Conservation (phyloP, 2,113 vertebrate genomes). For the Tragelaphus imberbis region DNA sequence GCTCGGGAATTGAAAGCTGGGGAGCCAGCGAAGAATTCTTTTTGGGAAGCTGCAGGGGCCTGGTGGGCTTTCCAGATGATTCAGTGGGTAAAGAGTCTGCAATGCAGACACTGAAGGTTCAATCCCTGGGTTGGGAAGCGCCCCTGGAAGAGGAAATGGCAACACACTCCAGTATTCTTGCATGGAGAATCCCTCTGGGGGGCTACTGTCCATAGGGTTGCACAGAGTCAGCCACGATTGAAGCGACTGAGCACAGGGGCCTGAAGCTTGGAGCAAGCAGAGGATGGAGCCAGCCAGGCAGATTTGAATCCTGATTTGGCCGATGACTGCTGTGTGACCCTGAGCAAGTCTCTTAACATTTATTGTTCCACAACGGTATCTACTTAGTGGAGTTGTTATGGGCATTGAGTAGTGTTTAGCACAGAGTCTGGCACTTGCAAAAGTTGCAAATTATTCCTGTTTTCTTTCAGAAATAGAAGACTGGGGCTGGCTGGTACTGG, state of each 20-base stretch:
- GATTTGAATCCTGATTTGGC: not conserved
- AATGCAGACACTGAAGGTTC: not conserved
- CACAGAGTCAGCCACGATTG: not conserved
- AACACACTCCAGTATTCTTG: not conserved
- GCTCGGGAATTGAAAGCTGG: not conserved
- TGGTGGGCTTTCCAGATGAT: not conserved
- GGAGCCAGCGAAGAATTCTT: not conserved
- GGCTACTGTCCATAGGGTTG: not conserved
- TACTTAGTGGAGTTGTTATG: not conserved
- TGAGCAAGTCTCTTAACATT: not conserved
- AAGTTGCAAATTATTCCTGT: not conserved
- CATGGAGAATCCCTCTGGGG: not conserved
- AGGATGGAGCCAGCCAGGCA: not conserved
- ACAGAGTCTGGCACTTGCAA: not conserved
- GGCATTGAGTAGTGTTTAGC: not conserved
- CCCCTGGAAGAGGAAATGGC: not conserved
- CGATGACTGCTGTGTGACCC: not conserved
- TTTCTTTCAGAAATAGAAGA: not conserved
- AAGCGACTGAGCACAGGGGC: not conserved
- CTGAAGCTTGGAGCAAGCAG: not conserved
- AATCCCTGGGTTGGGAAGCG: not conserved
- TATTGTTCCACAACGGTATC: not conserved
- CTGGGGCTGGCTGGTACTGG: not conserved
- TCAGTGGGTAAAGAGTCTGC: not conserved
- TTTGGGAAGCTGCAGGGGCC: not conserved